Evolutionary conservation across 2,888 invertebrate genomes (phyloP).

Genomic region (Orthosia gracilis): DNA sequence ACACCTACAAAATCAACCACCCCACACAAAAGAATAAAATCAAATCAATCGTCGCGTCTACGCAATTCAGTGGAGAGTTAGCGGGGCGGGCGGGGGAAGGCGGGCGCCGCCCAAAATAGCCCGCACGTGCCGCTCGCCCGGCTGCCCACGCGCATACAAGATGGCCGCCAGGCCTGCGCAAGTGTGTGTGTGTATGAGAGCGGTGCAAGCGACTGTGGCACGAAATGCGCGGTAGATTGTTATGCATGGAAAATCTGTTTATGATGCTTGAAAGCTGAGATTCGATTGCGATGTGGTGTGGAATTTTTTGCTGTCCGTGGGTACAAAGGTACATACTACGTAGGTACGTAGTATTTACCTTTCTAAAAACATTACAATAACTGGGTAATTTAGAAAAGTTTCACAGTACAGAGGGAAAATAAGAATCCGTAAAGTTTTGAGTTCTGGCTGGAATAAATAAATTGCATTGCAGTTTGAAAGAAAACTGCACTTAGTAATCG

Average conservation of each 20-base stretch:
- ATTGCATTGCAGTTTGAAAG: not conserved
- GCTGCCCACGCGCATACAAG: constrained; percentile 89
- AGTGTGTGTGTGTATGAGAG: constrained; percentile 80
- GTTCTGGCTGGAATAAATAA: not conserved
- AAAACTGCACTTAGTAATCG: not conserved
- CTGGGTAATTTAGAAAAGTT: too few relatives aligned
- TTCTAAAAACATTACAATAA: too few relatives aligned
- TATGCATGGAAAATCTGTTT: constrained; percentile 69
- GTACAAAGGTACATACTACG: too few relatives aligned
- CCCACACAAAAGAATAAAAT: constrained; percentile 68
- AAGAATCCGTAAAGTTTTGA: not conserved
- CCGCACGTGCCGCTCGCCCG: constrained; percentile 89
- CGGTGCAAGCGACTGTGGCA: constrained; percentile 74
- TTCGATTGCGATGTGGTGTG: constrained; percentile 42
- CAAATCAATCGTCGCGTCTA: constrained; percentile 73
- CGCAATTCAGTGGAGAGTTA: constrained; percentile 66
- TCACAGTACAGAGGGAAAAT: not conserved
- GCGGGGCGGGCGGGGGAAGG: constrained; percentile 70
- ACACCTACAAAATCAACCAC: constrained; percentile 29
- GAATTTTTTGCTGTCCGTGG: not conserved
- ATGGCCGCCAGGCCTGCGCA: constrained; percentile 83
- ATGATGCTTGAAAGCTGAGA: constrained; percentile 55
- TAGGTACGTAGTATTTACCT: too few relatives aligned
- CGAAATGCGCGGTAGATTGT: constrained; percentile 67
- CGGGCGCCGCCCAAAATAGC: constrained; percentile 90